Evolutionary conservation across 2,113 vertebrate species (phyloP).

Genomic region (Glaucidium brasilianum): DNA sequence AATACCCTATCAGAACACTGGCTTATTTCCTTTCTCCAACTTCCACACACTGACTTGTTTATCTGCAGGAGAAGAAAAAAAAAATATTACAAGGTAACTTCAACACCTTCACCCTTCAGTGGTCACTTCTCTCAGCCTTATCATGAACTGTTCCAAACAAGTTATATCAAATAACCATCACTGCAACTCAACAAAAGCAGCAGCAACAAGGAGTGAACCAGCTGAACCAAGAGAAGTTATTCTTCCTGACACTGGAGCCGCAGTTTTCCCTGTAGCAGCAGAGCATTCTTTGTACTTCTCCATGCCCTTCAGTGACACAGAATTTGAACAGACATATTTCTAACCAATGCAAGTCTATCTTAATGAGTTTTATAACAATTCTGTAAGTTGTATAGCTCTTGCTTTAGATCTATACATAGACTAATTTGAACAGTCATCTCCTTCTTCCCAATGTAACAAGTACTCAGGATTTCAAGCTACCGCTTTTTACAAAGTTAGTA

Average conservation of each 20-base stretch:
- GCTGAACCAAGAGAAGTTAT: not conserved
- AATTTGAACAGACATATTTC: not conserved
- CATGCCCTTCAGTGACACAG: not conserved
- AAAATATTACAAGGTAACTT: not conserved
- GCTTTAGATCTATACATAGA: not conserved
- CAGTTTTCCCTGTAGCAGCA: accelerated
- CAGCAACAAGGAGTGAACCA: not conserved
- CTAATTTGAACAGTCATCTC: not conserved
- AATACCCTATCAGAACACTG: not conserved
- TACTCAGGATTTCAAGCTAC: not conserved
- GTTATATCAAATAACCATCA: not conserved
- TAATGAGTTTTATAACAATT: not conserved
- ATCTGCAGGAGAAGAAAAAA: not conserved
- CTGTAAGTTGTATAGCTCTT: not conserved
- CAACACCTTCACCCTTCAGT: not conserved
- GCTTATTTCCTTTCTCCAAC: not conserved
- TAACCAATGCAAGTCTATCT: not conserved
- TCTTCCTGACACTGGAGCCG: not conserved
- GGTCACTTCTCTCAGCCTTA: not conserved
- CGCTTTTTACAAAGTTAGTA: not conserved
- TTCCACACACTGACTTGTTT: not conserved
- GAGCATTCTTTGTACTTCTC: not conserved
- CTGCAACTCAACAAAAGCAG: not conserved
- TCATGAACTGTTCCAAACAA: not conserved
- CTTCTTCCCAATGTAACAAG: not conserved